phyloP scores from a whole-genome alignment of 35 echinoderm and acorn worm species.

The Heliocidaris erythrogramma region DNA sequence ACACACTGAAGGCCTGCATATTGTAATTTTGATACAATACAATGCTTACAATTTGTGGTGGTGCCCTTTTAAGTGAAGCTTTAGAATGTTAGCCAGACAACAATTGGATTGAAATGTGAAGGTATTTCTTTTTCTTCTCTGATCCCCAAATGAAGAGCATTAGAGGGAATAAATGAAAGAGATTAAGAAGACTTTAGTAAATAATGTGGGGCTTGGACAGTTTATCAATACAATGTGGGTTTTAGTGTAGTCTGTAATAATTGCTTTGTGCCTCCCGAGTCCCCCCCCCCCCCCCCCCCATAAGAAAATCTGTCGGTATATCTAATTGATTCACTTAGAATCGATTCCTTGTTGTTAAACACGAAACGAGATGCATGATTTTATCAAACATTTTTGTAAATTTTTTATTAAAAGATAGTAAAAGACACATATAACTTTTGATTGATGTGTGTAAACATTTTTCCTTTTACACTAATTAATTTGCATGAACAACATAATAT shows the following conservation, averaged over 20 bases:
- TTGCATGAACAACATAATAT: too few relatives aligned
- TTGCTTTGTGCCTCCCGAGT: neutral
- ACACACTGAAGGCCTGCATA: neutral
- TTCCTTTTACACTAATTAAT: too few relatives aligned
- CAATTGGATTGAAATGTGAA: neutral
- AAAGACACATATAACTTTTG: too few relatives aligned
- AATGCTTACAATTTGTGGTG: neutral
- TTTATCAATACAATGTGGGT: neutral
- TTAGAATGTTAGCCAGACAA: neutral
- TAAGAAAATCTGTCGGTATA: neutral
- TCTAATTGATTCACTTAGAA: neutral
- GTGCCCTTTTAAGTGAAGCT: neutral
- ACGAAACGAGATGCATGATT: too few relatives aligned
- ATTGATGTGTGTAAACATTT: too few relatives aligned
- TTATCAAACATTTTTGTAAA: too few relatives aligned
- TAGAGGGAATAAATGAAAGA: neutral
- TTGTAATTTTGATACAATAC: neutral
- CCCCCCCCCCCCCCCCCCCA: neutral
- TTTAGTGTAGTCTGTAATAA: neutral
- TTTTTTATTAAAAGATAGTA: too few relatives aligned
- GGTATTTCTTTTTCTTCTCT: neutral
- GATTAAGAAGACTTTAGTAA: neutral
- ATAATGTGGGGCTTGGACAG: neutral
- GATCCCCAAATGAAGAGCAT: neutral
- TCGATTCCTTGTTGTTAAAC: neutral